Evolutionary conservation across 2,113 vertebrate species (phyloP), one percentile per base, ranked within the genome.

Genomic region (Paracanthobrama guichenoti): DNA sequence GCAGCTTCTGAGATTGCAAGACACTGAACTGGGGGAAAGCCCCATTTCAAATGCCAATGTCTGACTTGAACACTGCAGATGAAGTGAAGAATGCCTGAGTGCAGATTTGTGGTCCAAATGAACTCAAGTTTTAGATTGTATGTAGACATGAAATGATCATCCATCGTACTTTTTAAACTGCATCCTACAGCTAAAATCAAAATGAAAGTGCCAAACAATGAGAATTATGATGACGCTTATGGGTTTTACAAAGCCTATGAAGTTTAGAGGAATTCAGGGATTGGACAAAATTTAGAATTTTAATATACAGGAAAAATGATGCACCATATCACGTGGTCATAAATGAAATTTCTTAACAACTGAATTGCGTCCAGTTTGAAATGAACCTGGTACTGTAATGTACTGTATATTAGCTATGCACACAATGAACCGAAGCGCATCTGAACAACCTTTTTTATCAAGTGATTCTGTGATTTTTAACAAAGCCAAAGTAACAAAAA

Each of bases 1-100:
- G 82, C 67, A 78, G 81, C 55, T 57, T 39, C n/a, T 62, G 69
- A 24, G 83, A 86, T 85, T 86, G 84, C 72, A n/a, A 66, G 71
- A 44, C 24, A 20, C 28, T 66, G 57, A 10, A 71, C 59, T 55
- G 83, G 31, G 73, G 76, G 82, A 84, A 81, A 87, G 83, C 50
- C 77, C 53, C n/a, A 75, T 75, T 86, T 83, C 60, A 83, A 64
- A 87, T 82, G 72, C 39, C 82, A 78, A 50, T 60, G 48, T 72
- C 75, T 86, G 86, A 69, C 64, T 83, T 46, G 79, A 62, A 83
- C 26, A 26, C 35, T 67, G 46, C 6, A 46, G 31, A 75, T 31
- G 71, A 72, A 26, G n/a, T 24, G 71, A 72, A 12, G 57, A n/a
- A 59, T 59, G 57, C 9, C 10, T 3, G 57, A n/a, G n/a, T 60